A percentile compares a stretch with the other conserved stretches of the same genome.
Evolutionary conservation across 2,888 invertebrate genomes (phyloP).

Genomic region (Drosophila colorata): DNA sequence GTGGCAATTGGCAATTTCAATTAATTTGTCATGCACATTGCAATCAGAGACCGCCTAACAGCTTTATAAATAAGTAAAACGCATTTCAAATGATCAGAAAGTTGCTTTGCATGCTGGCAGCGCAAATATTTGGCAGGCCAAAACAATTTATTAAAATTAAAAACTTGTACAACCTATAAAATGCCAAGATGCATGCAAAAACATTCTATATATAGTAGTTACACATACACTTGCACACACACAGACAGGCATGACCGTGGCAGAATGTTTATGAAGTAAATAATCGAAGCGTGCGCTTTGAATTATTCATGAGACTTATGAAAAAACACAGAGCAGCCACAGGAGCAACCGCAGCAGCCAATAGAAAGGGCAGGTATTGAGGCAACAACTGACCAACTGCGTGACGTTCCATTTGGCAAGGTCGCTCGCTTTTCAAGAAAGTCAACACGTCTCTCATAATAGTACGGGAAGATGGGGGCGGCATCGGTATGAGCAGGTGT

Average conservation of each 20-base stretch:
- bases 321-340: conserved; percentile 49
- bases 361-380: conserved; percentile 29
- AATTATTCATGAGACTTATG: conserved; percentile 82
- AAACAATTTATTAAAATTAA: conserved; percentile 69
- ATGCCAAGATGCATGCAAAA: conserved; percentile 19
- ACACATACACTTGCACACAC: conserved; percentile 5
- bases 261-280: conserved; percentile 78
- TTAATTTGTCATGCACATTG: conserved; percentile 42
- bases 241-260: conserved; percentile 20
- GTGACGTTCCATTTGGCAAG: conserved; percentile 63
- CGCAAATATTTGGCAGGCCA: conserved; percentile 35
- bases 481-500: background rate
- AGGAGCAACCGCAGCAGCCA: conserved; percentile 21
- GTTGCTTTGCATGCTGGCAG: conserved; percentile 9
- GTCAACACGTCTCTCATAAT: conserved; percentile 33
- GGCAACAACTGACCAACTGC: conserved; percentile 48
- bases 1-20: conserved; percentile 42
- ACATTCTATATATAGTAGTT: background rate
- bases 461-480: background rate
- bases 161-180: conserved; percentile 52
- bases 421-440: conserved; percentile 44
- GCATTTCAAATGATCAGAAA: conserved; percentile 12
- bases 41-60: conserved; percentile 25
- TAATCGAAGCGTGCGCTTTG: conserved; percentile 81
- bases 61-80: conserved; percentile 32